Conservation (phyloP, 1,140 invertebrate species). For the Drosophila nannoptera region DNA sequence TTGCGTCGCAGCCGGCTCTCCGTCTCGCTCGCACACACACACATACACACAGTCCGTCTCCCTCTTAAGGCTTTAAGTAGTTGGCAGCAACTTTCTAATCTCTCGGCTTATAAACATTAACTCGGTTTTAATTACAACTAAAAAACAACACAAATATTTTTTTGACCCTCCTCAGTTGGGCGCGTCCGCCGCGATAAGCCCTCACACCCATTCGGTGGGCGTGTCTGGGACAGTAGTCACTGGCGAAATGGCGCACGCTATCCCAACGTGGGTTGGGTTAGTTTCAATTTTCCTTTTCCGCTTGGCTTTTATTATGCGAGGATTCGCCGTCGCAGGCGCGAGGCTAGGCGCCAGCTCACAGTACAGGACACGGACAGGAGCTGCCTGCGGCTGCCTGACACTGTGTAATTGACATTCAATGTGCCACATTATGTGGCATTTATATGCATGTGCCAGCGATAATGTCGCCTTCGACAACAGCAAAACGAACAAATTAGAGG, state of each 20-base stretch:
- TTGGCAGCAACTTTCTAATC: constrained; percentile 35
- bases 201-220: constrained; percentile 29
- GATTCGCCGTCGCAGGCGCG: not conserved
- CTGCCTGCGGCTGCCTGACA: constrained; percentile 1
- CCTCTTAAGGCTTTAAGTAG: constrained; percentile 28
- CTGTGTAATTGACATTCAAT: constrained; percentile 69
- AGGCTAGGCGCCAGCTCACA: constrained; percentile 12
- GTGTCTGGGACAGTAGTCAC: constrained; percentile 25
- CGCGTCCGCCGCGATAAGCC: constrained; percentile 24
- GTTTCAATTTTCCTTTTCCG: constrained; percentile 72
- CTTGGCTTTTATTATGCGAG: constrained; percentile 21
- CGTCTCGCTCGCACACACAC: not conserved
- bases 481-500: constrained; percentile 17
- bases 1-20: not conserved
- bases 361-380: constrained; percentile 4
- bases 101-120: constrained; percentile 69
- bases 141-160: constrained; percentile 39
- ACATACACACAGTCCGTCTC: not conserved
- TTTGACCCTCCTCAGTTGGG: constrained; percentile 22
- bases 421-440: constrained; percentile 64
- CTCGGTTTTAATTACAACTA: constrained; percentile 74
- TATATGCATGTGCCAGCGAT: constrained; percentile 61
- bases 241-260: constrained; percentile 46
- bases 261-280: constrained; percentile 66
- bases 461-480: constrained; percentile 12